Evolutionary conservation across 2,888 invertebrate genomes (phyloP), one percentile per base, ranked within the genome.

Genomic region (Rotaria macrura): DNA sequence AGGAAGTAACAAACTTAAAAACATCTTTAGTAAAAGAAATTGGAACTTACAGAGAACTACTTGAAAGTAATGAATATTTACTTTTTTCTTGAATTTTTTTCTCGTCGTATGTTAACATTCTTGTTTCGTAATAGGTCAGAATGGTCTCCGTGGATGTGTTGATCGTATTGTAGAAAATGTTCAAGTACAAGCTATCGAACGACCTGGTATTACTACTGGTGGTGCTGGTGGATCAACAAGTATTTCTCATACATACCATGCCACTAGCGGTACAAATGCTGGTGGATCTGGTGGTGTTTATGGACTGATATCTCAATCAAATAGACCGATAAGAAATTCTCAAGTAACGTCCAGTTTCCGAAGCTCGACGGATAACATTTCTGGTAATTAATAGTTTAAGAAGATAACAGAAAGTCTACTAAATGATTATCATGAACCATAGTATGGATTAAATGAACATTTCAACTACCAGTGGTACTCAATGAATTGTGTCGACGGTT

Each of bases 21-120:
- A 91, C 92, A 87, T 91, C 92, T 25, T 89, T 92, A 87, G 92
- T 92, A 89, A 91, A 92, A 85, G 92, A 92, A 89, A 92, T 92
- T 87, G 91, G 92, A 87, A 92, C 92, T 87, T 92, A 92, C 90
- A 89, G 92, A 87, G 92, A 92, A 88, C 90, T 92, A 89, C 89
- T 92, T 88, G 92, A 92, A 88, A 91, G 92, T 85, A 92, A 92
- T 4, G 2, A 34, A 29, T 65, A 29, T 20, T 20, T 1, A 20
- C 3, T 29, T 29, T 29, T 1, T 29, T 1, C 38, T 38, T 57
- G 17, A 52, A 52, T 17, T 12, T 3, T 29, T 57, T 57, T 12
- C 1, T 12, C 2, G 10, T 29, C 14, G 14, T 57, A 1, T 38
- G 3, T 12, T 4, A 29, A 47, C 9, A 12, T 65, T 17, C 6